A percentile compares a stretch with the other conserved stretches of the same genome.
Evolutionary conservation across 2,113 vertebrate species (phyloP).

Genomic region (Channa maculata): DNA sequence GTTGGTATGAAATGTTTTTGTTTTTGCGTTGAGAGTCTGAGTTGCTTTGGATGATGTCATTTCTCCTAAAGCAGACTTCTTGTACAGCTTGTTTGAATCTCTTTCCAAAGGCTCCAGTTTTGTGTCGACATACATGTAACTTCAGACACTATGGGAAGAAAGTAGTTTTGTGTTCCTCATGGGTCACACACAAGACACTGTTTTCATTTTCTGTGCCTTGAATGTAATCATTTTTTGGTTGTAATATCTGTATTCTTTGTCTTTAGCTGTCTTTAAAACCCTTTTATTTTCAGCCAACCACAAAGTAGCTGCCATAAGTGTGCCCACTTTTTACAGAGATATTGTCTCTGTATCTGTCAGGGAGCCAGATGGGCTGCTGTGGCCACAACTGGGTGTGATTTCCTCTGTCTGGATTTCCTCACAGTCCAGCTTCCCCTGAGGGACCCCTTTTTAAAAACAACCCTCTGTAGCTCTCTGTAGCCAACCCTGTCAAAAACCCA

Average conservation of each 20-base stretch:
- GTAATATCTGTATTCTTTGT: conserved; percentile 35
- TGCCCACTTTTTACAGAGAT: conserved; percentile 64
- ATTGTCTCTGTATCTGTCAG: conserved; percentile 54
- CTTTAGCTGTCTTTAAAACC: conserved; percentile 42
- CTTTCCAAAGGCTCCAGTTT: conserved; percentile 1
- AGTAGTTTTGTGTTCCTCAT: conserved; percentile 33
- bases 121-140: conserved; percentile 2
- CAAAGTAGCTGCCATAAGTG: conserved; percentile 48
- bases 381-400: conserved; percentile 79
- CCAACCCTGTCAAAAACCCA: conserved; percentile 45
- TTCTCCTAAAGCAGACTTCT: conserved; percentile 1
- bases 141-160: conserved; percentile 23
- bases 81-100: conserved; percentile 13
- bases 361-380: conserved; percentile 62
- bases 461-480: conserved; percentile 41
- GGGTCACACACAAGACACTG: conserved; percentile 11
- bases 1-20: conserved; percentile 1
- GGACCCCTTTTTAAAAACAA: conserved; percentile 79
- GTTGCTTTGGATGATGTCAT: not conserved
- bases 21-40: not conserved
- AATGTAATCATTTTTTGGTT: conserved; percentile 29
- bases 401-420: conserved; percentile 83
- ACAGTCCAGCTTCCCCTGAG: conserved; percentile 79
- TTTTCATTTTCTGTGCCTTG: conserved; percentile 24
- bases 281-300: conserved; percentile 52